phyloP scores from a whole-genome alignment of 2,888 invertebrate species.

The Sicus ferrugineus region DNA sequence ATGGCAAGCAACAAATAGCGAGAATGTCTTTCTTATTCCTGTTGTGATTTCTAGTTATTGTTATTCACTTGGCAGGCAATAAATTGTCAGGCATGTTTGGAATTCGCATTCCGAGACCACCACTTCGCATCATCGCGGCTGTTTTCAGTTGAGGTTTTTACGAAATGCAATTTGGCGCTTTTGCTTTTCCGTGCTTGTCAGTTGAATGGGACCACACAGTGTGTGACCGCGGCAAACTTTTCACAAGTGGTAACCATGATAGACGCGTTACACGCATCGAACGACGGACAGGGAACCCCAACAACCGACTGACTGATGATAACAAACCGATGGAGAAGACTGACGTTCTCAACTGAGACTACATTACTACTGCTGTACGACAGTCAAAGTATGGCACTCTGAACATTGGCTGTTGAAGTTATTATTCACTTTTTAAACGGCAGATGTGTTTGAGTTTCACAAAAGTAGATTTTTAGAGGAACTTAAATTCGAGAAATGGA shows the following conservation, averaged over 20 bases:
- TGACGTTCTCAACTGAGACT: neutral
- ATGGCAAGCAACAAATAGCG: neutral
- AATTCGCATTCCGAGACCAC: neutral
- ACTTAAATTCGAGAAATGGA: no score
- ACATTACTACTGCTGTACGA: neutral
- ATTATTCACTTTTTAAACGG: no score
- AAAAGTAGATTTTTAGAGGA: no score
- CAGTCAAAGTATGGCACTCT: neutral
- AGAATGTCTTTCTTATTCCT: neutral
- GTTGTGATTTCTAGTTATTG: neutral
- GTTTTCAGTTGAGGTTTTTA: neutral
- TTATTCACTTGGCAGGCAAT: neutral
- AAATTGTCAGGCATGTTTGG: conserved; percentile 5
- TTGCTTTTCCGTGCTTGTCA: neutral
- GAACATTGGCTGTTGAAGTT: no score
- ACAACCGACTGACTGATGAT: neutral
- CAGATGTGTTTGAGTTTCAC: no score
- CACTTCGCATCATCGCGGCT: neutral
- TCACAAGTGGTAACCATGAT: conserved; percentile 22
- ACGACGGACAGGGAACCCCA: neutral
- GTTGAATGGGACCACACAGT: conserved; percentile 33
- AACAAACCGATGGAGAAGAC: neutral
- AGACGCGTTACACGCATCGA: conserved; percentile 19
- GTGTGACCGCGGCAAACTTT: conserved; percentile 40
- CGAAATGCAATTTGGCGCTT: neutral